Conservation (phyloP, 2,888 invertebrate species). For the Alcis repandata region DNA sequence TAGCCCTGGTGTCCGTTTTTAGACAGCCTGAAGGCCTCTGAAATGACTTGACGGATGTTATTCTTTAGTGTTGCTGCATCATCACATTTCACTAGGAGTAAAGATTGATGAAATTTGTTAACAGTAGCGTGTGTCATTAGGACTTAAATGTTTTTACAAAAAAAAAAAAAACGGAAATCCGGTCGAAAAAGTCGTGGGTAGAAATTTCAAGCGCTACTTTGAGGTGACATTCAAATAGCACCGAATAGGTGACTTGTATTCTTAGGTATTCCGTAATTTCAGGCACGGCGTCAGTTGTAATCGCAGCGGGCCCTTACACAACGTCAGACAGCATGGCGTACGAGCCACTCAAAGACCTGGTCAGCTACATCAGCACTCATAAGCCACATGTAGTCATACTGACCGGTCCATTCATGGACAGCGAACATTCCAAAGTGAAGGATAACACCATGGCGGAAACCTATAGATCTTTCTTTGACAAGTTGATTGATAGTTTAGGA, state of each 20-base stretch:
- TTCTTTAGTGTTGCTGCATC: not conserved
- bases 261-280: constrained; percentile 33
- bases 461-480: constrained; percentile 91
- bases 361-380: constrained; percentile 88
- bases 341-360: constrained; percentile 93
- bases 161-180: too few relatives aligned
- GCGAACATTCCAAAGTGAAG: constrained; percentile 88
- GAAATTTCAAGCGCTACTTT: too few relatives aligned
- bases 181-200: too few relatives aligned
- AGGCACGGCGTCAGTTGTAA: constrained; percentile 89
- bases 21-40: too few relatives aligned
- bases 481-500: constrained; percentile 88
- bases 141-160: too few relatives aligned
- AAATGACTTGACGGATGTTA: too few relatives aligned
- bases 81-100: not conserved
- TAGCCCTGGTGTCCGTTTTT: too few relatives aligned
- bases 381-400: constrained; percentile 93
- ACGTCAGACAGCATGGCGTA: constrained; percentile 91
- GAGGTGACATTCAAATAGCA: too few relatives aligned
- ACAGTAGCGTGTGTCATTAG: too few relatives aligned
- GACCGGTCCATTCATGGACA: constrained; percentile 94
- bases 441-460: constrained; percentile 88
- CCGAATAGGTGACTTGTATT: too few relatives aligned
- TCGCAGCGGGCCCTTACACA: constrained; percentile 95
- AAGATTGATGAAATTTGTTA: too few relatives aligned